Base-by-base conservation (phyloP, 2,888 invertebrate genomes). In the Leptinotarsa peninsularis region DNA sequence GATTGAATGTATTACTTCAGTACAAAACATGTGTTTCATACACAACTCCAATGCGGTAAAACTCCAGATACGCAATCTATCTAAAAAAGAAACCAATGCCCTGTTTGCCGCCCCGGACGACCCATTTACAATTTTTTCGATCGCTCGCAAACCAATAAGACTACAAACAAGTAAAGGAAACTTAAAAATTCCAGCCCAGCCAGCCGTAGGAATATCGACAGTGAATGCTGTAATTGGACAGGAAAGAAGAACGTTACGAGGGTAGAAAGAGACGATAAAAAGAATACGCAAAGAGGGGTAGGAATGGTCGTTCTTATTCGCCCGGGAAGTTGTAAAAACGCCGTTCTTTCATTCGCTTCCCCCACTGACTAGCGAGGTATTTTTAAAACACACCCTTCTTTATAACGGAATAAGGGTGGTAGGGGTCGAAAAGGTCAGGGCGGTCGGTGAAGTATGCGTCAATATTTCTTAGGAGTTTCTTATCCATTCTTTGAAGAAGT, bases 311-410 rank as follows among this genome's bases (percentile, higher is more conserved):
- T 82, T 82, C 82, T 83, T 82, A 84, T 84, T 84, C 84, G 84
- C 81, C 80, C 81, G 80, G 78, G 76, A 78, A 75, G 82, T 79
- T 80, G 79, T 81, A 80, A 82, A 81, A 82, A 78, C 77, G 72
- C 72, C 73, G 76, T 84, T 81, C 83, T 83, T 82, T 82, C 83
- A 81, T 83, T 83, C 81, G 78, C 77, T 77, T 77, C 81, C 82
- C 81, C 81, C 79, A 77, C 80, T 78, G 70, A 33, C 72, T 74
- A 63, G 74, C 71, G 76, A 72, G 75, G 72, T 73, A 81, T 83
- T 83, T 84, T 84, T 81, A 82, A 82, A 83, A 83, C 83, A 83
- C 82, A 83, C 83, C 82, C 82, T 80, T 81, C 75, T 78, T 80
- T 80, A 72, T 77, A 70, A 73, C 73, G 73, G 17, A 54, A n/a